A percentile compares a stretch with the other conserved stretches of the same genome.
Conservation (phyloP, 2,797 vertebrate species). For the Dermochelys coriacea region DNA sequence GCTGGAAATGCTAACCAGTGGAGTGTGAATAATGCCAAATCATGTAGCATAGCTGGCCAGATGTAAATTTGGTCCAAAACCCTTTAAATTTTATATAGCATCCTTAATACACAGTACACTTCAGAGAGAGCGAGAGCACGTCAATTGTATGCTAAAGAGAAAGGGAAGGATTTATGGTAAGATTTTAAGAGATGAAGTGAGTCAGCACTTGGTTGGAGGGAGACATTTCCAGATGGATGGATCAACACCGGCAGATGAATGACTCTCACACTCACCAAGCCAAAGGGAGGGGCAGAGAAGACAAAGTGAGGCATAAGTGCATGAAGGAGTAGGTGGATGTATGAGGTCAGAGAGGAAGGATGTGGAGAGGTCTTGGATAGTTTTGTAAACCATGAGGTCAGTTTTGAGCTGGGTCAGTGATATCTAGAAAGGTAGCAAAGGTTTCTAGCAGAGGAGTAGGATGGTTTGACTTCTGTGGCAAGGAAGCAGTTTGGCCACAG, state of each 20-base stretch:
- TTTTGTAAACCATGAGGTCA: neutral
- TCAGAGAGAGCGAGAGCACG: neutral
- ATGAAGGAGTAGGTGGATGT: neutral
- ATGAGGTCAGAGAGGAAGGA: neutral
- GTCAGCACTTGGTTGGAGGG: conserved; percentile 13
- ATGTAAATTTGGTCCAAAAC: neutral
- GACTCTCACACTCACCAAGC: neutral
- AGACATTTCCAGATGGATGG: conserved; percentile 20
- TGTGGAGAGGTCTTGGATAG: neutral
- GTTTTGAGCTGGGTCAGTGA: neutral
- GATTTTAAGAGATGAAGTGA: conserved; percentile 39
- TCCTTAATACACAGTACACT: neutral
- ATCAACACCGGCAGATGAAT: neutral
- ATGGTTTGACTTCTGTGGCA: neutral
- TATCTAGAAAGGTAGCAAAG: neutral
- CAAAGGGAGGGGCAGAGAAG: neutral
- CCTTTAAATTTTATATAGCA: neutral
- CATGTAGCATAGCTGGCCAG: neutral
- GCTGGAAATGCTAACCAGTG: neutral
- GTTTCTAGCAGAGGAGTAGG: neutral
- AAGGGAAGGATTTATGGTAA: neutral
- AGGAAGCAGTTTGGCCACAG: rapidly evolving
- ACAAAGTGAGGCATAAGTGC: neutral
- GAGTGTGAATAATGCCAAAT: neutral
- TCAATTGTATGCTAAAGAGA: neutral